Conservation (phyloP, 2,113 vertebrate genomes). For the Pholis gunnellus region DNA sequence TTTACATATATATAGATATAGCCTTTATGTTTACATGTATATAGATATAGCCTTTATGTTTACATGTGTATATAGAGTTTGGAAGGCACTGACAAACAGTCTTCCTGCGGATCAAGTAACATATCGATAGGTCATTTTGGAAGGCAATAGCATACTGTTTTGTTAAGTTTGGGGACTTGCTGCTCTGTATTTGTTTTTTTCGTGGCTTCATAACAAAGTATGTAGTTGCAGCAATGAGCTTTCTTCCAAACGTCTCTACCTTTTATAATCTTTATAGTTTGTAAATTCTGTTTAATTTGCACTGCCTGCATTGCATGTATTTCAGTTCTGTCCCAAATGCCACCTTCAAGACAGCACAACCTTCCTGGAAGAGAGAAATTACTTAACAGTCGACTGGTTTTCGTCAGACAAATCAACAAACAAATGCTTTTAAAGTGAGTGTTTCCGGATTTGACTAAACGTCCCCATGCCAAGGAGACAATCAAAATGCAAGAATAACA, state of each 20-base stretch:
- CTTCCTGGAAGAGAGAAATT: constrained; percentile 1
- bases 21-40: too few relatives aligned
- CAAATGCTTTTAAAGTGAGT: constrained; percentile 14
- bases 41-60: too few relatives aligned
- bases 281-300: neutral
- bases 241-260: neutral
- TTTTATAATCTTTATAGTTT: neutral
- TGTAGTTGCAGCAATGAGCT: neutral
- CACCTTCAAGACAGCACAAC: neutral
- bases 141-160: neutral
- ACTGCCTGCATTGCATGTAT: neutral
- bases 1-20: too few relatives aligned
- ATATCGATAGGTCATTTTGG: too few relatives aligned
- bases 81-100: neutral
- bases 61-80: too few relatives aligned
- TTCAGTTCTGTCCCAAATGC: neutral
- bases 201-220: neutral
- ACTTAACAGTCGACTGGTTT: neutral
- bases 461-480: neutral
- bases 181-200: neutral
- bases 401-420: constrained; percentile 24
- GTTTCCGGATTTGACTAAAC: constrained; percentile 18
- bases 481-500: constrained; percentile 19
- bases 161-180: neutral
- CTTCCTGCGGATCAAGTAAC: neutral